Evolutionary conservation across 2,797 vertebrate species (phyloP).

Genomic region (Cirrhinus mrigala): DNA sequence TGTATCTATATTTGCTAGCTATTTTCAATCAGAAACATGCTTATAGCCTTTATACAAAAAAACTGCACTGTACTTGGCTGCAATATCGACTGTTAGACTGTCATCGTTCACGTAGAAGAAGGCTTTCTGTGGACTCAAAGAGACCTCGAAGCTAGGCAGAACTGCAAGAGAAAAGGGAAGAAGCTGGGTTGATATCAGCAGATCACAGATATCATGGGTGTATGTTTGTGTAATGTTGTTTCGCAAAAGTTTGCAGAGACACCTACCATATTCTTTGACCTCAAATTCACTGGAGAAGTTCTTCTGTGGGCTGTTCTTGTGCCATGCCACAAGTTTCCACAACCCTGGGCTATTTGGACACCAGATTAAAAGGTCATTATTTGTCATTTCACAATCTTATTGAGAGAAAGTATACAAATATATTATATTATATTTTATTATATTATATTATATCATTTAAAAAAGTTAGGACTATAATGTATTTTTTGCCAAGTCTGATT

Average conservation of each 20-base stretch:
- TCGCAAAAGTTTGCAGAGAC: too few relatives aligned
- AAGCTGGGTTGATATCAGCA: neutral
- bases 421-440: too few relatives aligned
- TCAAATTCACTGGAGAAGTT: slow-evolving; percentile 82
- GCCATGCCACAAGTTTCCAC: slow-evolving; percentile 29
- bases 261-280: slow-evolving; percentile 88
- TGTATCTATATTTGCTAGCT: neutral
- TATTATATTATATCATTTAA: too few relatives aligned
- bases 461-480: too few relatives aligned
- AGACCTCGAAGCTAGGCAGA: slow-evolving; percentile 77
- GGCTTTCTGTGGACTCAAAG: slow-evolving; percentile 47
- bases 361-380: neutral
- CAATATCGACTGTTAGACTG: slow-evolving; percentile 62
- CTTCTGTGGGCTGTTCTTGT: slow-evolving; percentile 64
- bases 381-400: too few relatives aligned
- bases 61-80: slow-evolving; percentile 67
- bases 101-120: slow-evolving; percentile 73
- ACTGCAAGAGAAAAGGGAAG: slow-evolving; percentile 63
- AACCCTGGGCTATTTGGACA: slow-evolving; percentile 5
- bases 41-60: neutral
- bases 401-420: too few relatives aligned
- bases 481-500: too few relatives aligned
- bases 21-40: neutral
- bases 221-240: neutral
- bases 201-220: neutral